A percentile compares a stretch with the other conserved stretches of the same genome.
phyloP scores from a whole-genome alignment of 2,113 vertebrate species.

The Uria lomvia region DNA sequence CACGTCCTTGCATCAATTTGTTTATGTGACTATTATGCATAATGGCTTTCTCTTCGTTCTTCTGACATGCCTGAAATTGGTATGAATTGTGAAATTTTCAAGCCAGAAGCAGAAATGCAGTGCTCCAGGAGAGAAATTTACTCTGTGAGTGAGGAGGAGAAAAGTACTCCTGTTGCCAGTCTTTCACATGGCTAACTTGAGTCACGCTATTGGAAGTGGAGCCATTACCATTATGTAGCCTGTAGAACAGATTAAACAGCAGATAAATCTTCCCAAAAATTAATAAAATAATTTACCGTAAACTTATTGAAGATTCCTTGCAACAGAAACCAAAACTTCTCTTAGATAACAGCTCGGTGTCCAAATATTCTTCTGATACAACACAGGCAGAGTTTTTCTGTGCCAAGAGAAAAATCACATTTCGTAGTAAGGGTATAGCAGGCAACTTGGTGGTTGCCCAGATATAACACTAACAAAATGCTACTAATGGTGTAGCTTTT shows the following conservation, averaged over 20 bases:
- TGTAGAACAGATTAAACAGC: background rate
- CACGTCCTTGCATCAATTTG: background rate
- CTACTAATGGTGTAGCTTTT: background rate
- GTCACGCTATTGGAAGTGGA: background rate
- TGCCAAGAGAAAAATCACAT: background rate
- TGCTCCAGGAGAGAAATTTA: background rate
- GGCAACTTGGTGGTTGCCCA: background rate
- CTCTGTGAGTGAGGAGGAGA: background rate
- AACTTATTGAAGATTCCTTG: background rate
- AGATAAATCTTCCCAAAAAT: background rate
- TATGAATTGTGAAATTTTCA: background rate
- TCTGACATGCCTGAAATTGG: background rate
- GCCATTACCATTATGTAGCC: background rate
- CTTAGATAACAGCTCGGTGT: background rate
- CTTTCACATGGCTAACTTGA: background rate
- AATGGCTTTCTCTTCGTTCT: background rate
- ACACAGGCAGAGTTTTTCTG: background rate
- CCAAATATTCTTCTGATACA: background rate
- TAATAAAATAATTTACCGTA: background rate
- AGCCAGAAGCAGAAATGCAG: background rate
- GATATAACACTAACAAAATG: background rate
- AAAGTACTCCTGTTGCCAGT: background rate
- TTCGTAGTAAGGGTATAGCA: background rate
- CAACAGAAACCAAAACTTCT: background rate
- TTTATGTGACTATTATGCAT: background rate